phyloP scores from a whole-genome alignment of 2,888 invertebrate genomes.

The Nemurella pictetii region DNA sequence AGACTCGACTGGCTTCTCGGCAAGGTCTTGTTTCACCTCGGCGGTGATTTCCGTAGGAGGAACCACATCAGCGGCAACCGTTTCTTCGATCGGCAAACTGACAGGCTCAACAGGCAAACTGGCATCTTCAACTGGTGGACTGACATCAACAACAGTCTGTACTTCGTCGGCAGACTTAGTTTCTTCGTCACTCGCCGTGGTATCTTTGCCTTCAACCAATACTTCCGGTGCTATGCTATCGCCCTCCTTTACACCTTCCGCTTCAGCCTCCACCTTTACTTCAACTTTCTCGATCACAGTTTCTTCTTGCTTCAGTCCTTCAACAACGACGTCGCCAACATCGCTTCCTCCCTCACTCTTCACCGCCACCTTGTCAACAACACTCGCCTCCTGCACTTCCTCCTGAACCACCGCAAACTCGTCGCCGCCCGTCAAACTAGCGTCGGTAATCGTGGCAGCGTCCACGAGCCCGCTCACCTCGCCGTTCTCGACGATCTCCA shows the following conservation, averaged over 20 bases:
- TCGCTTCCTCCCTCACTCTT: constrained; percentile 38
- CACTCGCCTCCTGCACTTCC: constrained; percentile 37
- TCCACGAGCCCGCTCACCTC: background rate
- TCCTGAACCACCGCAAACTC: constrained; percentile 24
- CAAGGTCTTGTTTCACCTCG: background rate
- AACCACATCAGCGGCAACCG: background rate
- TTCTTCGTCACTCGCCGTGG: background rate
- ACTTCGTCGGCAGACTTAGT: background rate
- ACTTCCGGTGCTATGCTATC: background rate
- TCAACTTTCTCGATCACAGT: constrained; percentile 26
- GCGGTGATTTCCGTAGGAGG: background rate
- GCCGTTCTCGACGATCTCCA: background rate
- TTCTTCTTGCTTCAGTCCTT: constrained; percentile 40
- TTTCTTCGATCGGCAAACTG: background rate
- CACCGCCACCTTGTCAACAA: constrained; percentile 32
- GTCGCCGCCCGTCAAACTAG: background rate
- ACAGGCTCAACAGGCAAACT: background rate
- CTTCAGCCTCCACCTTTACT: background rate
- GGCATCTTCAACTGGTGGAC: background rate
- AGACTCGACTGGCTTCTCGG: background rate
- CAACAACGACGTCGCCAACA: constrained; percentile 40
- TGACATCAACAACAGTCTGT: background rate
- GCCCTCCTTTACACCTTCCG: background rate
- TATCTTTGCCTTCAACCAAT: background rate
- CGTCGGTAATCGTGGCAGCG: constrained; percentile 5